Conservation (phyloP, 2,888 invertebrate species). For the Drosophila eohydei region DNA sequence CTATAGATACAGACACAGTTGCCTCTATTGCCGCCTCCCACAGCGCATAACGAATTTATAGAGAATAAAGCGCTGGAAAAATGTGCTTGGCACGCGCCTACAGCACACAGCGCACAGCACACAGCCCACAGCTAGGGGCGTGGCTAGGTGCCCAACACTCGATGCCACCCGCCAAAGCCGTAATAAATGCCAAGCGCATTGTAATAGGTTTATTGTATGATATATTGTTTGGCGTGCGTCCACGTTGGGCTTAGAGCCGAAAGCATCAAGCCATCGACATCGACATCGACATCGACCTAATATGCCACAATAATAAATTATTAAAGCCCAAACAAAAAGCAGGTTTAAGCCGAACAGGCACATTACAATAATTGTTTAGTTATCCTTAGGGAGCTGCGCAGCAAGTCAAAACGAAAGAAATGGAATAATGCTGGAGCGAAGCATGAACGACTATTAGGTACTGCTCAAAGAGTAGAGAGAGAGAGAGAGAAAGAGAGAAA, state of each 20-base stretch:
- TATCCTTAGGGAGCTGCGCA: constrained; percentile 32
- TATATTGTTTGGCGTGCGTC: constrained; percentile 55
- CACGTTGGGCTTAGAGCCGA: constrained; percentile 37
- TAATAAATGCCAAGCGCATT: constrained; percentile 47
- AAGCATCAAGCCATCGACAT: constrained; percentile 40
- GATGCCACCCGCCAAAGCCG: constrained; percentile 17
- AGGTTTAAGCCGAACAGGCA: constrained; percentile 16
- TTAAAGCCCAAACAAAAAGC: constrained; percentile 27
- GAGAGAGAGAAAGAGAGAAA: not conserved
- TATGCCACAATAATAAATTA: constrained; percentile 53
- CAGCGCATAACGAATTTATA: not conserved
- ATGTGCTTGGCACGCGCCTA: constrained; percentile 59
- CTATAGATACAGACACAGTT: constrained; percentile 13
- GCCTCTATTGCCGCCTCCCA: not conserved
- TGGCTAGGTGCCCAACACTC: constrained; percentile 6
- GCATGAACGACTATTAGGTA: constrained; percentile 1
- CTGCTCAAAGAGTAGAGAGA: not conserved
- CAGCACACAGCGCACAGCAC: constrained; percentile 17
- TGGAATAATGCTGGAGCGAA: not conserved
- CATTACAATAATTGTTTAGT: constrained; percentile 53
- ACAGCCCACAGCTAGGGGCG: constrained; percentile 16
- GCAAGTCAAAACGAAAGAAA: not conserved
- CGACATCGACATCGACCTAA: constrained; percentile 18
- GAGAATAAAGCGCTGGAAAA: constrained; percentile 19
- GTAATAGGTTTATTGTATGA: constrained; percentile 76